phyloP scores from a whole-genome alignment of 2,113 vertebrate genomes.

The Odocoileus hemionus region DNA sequence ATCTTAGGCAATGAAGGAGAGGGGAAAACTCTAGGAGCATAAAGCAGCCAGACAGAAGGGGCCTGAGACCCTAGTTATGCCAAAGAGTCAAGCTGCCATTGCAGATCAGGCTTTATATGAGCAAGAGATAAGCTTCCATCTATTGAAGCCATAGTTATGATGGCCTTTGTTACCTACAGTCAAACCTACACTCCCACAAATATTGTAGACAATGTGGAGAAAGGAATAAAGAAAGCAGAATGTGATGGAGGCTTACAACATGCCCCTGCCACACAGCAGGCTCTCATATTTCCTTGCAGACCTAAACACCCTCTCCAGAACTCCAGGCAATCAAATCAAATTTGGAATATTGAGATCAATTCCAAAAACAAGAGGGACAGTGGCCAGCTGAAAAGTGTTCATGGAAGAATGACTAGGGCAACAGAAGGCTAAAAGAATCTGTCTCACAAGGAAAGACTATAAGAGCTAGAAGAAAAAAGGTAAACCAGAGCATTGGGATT shows the following conservation, averaged over 20 bases:
- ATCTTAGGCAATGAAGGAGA: not conserved
- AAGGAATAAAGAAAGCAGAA: not conserved
- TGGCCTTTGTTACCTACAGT: not conserved
- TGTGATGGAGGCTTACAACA: not conserved
- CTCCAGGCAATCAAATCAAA: not conserved
- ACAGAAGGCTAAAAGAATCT: slow-evolving; percentile 28
- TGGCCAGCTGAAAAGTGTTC: not conserved
- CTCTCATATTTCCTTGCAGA: not conserved
- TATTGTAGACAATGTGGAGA: not conserved
- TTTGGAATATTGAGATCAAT: slow-evolving; percentile 13
- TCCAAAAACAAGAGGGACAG: not conserved
- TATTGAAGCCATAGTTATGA: not conserved
- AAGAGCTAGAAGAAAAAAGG: slow-evolving; percentile 12
- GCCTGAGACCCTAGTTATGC: not conserved
- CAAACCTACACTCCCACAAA: not conserved
- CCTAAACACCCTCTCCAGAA: not conserved
- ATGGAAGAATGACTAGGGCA: not conserved
- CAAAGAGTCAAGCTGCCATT: not conserved
- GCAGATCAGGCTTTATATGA: not conserved
- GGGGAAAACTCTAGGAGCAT: not conserved
- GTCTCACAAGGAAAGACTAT: not conserved
- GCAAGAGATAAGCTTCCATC: not conserved
- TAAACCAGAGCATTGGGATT: not conserved
- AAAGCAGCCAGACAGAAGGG: not conserved
- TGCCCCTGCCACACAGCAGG: not conserved